These are phyloP conservation scores for Telenomus remus DNA, from an alignment of 1,140 invertebrate species.

Conservation along the genomic window DNA sequence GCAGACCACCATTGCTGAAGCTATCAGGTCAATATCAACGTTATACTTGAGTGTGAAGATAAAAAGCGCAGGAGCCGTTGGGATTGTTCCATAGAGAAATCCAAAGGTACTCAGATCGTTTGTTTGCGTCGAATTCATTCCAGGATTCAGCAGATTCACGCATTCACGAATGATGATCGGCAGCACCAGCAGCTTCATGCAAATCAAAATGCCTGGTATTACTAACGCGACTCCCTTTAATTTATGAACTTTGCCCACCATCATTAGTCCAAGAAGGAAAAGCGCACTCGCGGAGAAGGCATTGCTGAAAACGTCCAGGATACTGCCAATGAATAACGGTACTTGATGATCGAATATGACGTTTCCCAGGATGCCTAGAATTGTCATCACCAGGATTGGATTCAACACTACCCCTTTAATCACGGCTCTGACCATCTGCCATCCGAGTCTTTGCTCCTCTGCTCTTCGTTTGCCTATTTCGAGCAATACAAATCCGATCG, in stretches of 20 bases:
- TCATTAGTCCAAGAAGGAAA: constrained; percentile 91
- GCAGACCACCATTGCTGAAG: constrained; percentile 93
- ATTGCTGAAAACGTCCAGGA: constrained; percentile 87
- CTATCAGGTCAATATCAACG: constrained; percentile 91
- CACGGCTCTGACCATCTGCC: constrained; percentile 72
- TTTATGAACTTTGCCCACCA: constrained; percentile 92
- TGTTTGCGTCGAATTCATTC: constrained; percentile 82
- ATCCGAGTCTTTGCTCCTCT: constrained; percentile 56
- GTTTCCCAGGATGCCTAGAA: constrained; percentile 92
- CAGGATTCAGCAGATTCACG: constrained; percentile 84
- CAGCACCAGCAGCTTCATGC: constrained; percentile 91
- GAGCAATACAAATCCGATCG: constrained; percentile 92
- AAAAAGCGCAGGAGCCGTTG: constrained; percentile 94
- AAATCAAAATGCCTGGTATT: constrained; percentile 89
- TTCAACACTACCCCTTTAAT: constrained; percentile 87
- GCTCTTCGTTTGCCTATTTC: constrained; percentile 84
- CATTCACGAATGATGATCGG: constrained; percentile 92
- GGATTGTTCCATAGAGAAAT: constrained; percentile 97
- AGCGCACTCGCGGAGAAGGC: constrained; percentile 94
- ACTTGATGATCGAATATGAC: constrained; percentile 86
- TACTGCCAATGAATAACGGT: constrained; percentile 83
- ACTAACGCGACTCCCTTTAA: constrained; percentile 85
- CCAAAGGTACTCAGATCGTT: constrained; percentile 91
- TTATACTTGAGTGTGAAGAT: constrained; percentile 94
- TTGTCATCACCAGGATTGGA: constrained; percentile 94